Evolutionary conservation across 2,113 vertebrate genomes (phyloP).

Genomic region (Thryonomys swinderianus): DNA sequence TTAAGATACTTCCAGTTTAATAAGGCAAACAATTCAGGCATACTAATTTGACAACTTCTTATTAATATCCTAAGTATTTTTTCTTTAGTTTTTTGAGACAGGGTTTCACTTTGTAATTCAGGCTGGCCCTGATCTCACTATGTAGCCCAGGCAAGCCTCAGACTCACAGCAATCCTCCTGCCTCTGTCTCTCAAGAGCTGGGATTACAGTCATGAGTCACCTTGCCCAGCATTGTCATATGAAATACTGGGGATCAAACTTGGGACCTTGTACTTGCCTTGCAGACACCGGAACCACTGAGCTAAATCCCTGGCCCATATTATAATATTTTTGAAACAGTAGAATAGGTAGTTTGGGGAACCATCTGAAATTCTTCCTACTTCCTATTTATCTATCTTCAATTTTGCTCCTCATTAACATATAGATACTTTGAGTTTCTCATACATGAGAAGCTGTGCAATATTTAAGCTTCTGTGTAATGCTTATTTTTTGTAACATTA

Average conservation of each 20-base stretch:
- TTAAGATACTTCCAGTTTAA: slow-evolving; percentile 10
- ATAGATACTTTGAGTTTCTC: background rate
- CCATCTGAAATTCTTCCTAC: background rate
- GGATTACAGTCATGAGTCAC: no score
- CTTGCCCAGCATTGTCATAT: no score
- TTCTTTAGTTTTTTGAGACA: background rate
- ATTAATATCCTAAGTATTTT: slow-evolving; percentile 6
- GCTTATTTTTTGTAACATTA: background rate
- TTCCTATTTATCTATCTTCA: background rate
- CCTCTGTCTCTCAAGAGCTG: no score
- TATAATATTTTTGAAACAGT: background rate
- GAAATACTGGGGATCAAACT: no score
- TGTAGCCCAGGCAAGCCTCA: no score
- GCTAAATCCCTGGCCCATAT: no score
- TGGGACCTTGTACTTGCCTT: no score
- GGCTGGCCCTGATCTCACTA: no score
- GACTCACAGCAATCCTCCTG: no score
- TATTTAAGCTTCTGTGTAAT: background rate
- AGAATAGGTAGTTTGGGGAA: background rate
- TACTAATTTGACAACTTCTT: background rate
- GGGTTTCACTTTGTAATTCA: no score
- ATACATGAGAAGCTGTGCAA: background rate
- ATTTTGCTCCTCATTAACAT: background rate
- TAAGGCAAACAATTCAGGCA: slow-evolving; percentile 9
- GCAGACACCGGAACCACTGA: no score